phyloP scores from a whole-genome alignment of 2,888 invertebrate genomes.

The Acleris holmiana region DNA sequence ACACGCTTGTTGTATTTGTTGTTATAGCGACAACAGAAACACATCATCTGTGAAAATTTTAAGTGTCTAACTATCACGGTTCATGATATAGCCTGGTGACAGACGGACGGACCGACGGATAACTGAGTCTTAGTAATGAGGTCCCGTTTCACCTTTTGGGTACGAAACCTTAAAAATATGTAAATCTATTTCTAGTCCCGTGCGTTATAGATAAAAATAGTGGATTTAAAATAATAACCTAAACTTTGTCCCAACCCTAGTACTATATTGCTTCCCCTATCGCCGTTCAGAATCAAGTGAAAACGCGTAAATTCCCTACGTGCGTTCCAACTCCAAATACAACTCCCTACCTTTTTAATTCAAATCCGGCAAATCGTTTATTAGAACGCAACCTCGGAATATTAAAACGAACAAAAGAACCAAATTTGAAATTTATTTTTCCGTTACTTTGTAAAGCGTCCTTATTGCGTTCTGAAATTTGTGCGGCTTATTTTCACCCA shows the following conservation, averaged over 20 bases:
- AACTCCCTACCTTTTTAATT: conserved; percentile 34
- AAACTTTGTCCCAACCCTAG: conserved; percentile 3
- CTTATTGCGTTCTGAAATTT: conserved; percentile 21
- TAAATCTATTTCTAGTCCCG: too few species aligned
- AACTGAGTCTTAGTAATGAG: too few species aligned
- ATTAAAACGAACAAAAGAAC: conserved; percentile 32
- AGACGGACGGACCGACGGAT: too few species aligned
- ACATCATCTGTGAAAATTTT: too few species aligned
- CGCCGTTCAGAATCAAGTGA: conserved; percentile 30
- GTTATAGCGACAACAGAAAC: too few species aligned
- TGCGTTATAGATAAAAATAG: too few species aligned
- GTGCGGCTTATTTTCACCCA: not conserved
- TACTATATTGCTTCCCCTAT: conserved; percentile 20
- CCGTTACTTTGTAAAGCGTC: not conserved
- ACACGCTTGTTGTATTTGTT: too few species aligned
- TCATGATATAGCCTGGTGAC: too few species aligned
- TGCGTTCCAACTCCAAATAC: conserved; percentile 29
- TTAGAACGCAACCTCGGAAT: conserved; percentile 33
- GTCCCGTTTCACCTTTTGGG: too few species aligned
- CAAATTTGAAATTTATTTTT: conserved; percentile 33
- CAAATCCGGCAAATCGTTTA: conserved; percentile 38
- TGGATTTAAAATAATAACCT: not conserved
- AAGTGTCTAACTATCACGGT: too few species aligned
- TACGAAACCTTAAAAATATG: too few species aligned
- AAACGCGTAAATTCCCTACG: conserved; percentile 29